Evolutionary conservation across 1,140 invertebrate genomes (phyloP).

Genomic region (Antheraea mylitta): DNA sequence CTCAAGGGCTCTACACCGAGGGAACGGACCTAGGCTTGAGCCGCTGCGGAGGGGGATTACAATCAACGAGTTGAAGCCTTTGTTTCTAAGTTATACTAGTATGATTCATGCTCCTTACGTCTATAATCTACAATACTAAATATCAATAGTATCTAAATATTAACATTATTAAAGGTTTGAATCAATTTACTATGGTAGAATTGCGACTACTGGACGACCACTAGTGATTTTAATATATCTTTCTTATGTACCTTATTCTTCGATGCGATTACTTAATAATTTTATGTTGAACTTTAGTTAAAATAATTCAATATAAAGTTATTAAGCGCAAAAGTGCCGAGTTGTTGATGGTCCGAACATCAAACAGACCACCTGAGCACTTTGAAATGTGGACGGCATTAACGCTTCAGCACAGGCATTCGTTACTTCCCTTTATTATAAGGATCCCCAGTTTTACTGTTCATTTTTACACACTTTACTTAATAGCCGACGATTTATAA

Average conservation of each 20-base stretch:
- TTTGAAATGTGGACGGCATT: slow-evolving; percentile 33
- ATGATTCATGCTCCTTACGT: too few species aligned
- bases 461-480: slow-evolving; percentile 3
- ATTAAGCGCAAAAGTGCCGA: slow-evolving; percentile 18
- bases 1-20: too few species aligned
- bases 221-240: too few species aligned
- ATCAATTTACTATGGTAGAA: too few species aligned
- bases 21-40: too few species aligned
- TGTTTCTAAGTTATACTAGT: too few species aligned
- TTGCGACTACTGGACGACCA: too few species aligned
- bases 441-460: slow-evolving; percentile 9
- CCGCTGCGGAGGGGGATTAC: too few species aligned
- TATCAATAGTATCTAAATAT: too few species aligned
- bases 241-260: background rate
- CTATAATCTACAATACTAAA: too few species aligned
- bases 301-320: slow-evolving; percentile 1
- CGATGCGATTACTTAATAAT: background rate
- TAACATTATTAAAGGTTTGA: too few species aligned
- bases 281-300: background rate
- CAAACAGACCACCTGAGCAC: slow-evolving; percentile 29
- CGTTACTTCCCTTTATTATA: slow-evolving; percentile 24
- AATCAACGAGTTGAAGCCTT: too few species aligned
- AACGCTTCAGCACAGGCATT: slow-evolving; percentile 20
- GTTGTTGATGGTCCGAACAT: slow-evolving; percentile 25
- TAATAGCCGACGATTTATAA: slow-evolving; percentile 11